Conservation (phyloP, 2,888 invertebrate species). For the Mythimna loreyi region DNA sequence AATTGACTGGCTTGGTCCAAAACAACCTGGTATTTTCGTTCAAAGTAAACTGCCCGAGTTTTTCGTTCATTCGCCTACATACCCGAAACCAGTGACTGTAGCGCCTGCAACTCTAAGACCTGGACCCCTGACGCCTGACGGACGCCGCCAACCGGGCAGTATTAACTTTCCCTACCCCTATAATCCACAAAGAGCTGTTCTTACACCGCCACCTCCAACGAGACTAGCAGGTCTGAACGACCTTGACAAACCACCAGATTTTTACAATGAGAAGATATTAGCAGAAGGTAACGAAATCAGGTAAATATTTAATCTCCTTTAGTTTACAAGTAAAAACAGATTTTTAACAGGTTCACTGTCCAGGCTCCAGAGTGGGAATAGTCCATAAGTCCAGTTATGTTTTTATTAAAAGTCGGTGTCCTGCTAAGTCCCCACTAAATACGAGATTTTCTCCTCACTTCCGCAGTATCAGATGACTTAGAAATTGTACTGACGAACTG, state of each 20-base stretch:
- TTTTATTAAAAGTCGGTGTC: too few relatives aligned
- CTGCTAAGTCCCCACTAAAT: too few relatives aligned
- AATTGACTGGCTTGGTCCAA: constrained; percentile 47
- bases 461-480: too few relatives aligned
- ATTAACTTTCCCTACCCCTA: background rate
- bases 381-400: too few relatives aligned
- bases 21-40: background rate
- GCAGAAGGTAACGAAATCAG: constrained; percentile 24
- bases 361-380: too few relatives aligned
- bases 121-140: accelerated
- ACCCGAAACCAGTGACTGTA: constrained; percentile 52
- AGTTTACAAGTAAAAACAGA: background rate
- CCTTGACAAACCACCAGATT: constrained; percentile 14
- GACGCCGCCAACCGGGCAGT: accelerated
- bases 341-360: too few relatives aligned
- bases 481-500: too few relatives aligned
- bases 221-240: background rate
- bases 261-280: constrained; percentile 33
- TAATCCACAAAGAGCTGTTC: background rate
- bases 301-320: constrained; percentile 16
- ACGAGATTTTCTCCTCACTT: too few relatives aligned
- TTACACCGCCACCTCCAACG: background rate
- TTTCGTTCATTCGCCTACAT: constrained; percentile 31
- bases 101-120: constrained; percentile 21
- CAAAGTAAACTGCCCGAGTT: background rate